Percentiles rank a stretch among this genome's conserved stretches.
Conservation (phyloP, 2,113 vertebrate species). For the Sebastes fasciatus region DNA sequence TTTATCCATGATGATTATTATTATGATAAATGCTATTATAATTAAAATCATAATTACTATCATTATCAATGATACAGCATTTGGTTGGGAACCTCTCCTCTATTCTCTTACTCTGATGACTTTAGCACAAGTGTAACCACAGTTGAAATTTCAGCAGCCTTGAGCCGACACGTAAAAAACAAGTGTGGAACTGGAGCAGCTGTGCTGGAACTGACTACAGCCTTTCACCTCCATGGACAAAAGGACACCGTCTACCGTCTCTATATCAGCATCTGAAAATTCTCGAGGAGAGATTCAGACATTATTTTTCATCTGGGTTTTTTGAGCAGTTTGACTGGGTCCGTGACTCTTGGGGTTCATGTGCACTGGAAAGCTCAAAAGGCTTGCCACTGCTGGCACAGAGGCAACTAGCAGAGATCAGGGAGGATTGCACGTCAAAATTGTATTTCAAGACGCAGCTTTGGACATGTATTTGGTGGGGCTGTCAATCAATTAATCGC, state of each 20-base stretch:
- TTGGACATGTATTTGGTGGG: neutral
- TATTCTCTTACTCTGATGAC: neutral
- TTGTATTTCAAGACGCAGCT: neutral
- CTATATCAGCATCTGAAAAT: neutral
- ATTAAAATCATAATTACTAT: neutral
- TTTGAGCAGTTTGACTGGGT: neutral
- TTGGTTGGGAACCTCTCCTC: neutral
- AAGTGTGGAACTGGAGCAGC: neutral
- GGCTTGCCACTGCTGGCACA: neutral
- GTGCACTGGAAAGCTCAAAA: too few species aligned
- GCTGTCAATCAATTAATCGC: too few species aligned
- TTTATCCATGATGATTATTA: neutral
- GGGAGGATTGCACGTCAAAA: neutral
- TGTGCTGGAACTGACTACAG: neutral
- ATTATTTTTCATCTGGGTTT: neutral
- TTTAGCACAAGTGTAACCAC: neutral
- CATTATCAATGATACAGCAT: neutral
- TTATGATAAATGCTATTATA: neutral
- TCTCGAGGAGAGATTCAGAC: neutral
- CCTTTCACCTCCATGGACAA: neutral
- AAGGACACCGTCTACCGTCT: neutral
- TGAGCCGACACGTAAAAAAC: neutral
- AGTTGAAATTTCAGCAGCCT: neutral
- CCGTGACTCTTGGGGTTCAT: neutral
- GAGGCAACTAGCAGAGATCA: neutral